Percentiles rank a stretch among this genome's conserved stretches.
Evolutionary conservation across 2,888 invertebrate species (phyloP).

Genomic region (Apocheima hispidaria): DNA sequence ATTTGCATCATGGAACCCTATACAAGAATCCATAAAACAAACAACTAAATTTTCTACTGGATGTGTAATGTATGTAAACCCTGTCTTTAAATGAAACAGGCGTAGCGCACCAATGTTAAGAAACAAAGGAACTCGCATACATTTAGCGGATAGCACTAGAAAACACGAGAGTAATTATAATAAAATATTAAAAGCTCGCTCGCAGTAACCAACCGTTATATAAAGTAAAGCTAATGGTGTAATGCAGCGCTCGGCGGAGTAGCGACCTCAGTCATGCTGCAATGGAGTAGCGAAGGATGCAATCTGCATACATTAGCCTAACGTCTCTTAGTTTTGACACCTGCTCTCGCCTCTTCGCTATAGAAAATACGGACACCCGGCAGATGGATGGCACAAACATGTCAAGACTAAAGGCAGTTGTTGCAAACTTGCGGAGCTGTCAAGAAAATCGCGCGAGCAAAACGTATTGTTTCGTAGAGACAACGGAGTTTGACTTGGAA

Average conservation of each 20-base stretch:
- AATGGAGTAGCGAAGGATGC: constrained; percentile 72
- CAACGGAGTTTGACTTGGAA: constrained; percentile 54
- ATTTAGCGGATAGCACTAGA: constrained; percentile 37
- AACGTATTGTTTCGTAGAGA: constrained; percentile 57
- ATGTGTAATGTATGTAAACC: constrained; percentile 31
- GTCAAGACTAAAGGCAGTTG: constrained; percentile 72
- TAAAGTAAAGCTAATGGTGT: constrained; percentile 70
- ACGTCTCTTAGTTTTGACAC: constrained; percentile 84
- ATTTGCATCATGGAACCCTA: background rate
- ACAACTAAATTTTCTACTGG: constrained; percentile 51
- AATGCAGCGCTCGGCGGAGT: constrained; percentile 56
- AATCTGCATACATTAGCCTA: constrained; percentile 85
- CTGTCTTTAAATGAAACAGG: constrained; percentile 9
- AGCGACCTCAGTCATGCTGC: constrained; percentile 46
- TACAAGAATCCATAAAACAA: constrained; percentile 28
- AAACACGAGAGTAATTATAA: constrained; percentile 45
- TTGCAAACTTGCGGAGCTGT: constrained; percentile 66
- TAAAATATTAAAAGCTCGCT: constrained; percentile 48
- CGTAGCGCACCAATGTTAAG: constrained; percentile 12
- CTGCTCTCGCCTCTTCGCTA: constrained; percentile 70
- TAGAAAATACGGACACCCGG: constrained; percentile 60
- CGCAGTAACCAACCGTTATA: constrained; percentile 60
- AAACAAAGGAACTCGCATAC: constrained; percentile 36
- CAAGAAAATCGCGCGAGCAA: constrained; percentile 54
- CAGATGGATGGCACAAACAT: constrained; percentile 80